Conservation (phyloP, 2,113 vertebrate species). For the Diphyllodes magnificus region DNA sequence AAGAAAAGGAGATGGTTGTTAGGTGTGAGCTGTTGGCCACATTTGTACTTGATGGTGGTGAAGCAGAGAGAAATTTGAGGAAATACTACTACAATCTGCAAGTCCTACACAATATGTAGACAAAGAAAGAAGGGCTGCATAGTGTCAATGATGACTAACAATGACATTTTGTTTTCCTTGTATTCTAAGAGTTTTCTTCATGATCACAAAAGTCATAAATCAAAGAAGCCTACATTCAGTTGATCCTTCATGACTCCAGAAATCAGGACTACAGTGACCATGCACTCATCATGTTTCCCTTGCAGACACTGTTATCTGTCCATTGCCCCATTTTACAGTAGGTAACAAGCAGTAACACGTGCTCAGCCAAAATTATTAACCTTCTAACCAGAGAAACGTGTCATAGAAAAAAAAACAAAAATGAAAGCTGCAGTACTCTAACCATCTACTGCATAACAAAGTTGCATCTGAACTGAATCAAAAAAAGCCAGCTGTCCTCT, state of each 20-base stretch:
- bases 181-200: neutral
- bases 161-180: neutral
- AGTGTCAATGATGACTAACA: neutral
- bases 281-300: neutral
- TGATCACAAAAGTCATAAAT: neutral
- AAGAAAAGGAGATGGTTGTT: neutral
- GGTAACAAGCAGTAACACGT: neutral
- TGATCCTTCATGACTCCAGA: neutral
- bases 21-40: fast-evolving
- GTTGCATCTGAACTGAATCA: neutral
- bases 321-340: neutral
- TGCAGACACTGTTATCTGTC: neutral
- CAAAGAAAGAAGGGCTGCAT: neutral
- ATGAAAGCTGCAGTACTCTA: neutral
- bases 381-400: neutral
- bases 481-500: neutral
- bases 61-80: neutral
- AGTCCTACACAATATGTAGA: fast-evolving
- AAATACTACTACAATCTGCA: neutral
- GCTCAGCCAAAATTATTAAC: neutral
- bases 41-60: fast-evolving
- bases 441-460: neutral
- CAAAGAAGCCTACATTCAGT: neutral
- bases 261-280: neutral
- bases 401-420: neutral